Evolutionary conservation across 2,113 vertebrate genomes (phyloP), one percentile per base, ranked within the genome.

Genomic region (Taurulus bubalis): DNA sequence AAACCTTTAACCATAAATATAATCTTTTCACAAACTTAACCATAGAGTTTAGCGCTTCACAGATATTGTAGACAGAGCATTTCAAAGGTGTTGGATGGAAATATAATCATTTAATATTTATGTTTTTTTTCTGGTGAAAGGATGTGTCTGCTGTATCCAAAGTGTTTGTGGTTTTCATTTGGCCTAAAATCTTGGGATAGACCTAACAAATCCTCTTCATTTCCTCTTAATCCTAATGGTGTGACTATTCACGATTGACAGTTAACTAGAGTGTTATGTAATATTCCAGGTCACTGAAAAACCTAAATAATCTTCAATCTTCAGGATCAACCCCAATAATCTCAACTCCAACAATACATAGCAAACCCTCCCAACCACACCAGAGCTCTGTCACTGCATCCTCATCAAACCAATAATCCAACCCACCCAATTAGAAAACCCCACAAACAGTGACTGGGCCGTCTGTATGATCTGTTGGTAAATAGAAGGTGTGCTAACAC

Each of bases 381-480:
- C 75, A 42, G 6, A 71, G 16, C 66, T 53, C 42, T 0, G 75
- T 80, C 56, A 26, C 68, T 49, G 55, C 10, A 47, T 83, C 74
- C 36, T 51, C 16, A 36, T 58, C 53, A 42, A 36, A 12, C 70
- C 77, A 76, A 67, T 83, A 71, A 71, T 80, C 62, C 71, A 79
- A 38, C 59, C 87, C 86, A 94, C 89, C 87, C 86, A 94, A 89
- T 93, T 94, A 92, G 70, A 87, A 87, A 85, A 75, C 66, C 73
- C 72, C 45, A 75, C 71, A 83, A 86, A 87, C 69, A 86, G 79
- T 63, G 38, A 51, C 72, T 72, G 71, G 58, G 68, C 67, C 56
- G 69, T 71, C 60, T 74, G 53, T 75, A 71, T 85, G 80, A 82
- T 77, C 60, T 75, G 74, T 86, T 82, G 65, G 75, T 84, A 75